These are phyloP conservation scores for Cyaniris semiargus DNA, from an alignment of 2,888 invertebrate species.

Conservation along the genomic window DNA sequence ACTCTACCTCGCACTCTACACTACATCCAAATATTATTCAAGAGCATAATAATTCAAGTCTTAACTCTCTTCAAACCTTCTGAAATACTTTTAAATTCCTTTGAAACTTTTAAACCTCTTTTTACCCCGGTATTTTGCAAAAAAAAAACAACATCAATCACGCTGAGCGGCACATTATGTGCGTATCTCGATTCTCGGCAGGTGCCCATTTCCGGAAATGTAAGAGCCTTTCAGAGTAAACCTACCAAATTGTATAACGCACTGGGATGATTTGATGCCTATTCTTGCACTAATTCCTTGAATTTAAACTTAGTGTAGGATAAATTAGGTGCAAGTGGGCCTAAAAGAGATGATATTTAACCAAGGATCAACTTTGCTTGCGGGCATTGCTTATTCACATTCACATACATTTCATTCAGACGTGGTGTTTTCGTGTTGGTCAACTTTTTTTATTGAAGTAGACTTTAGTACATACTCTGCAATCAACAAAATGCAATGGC, in stretches of 20 bases:
- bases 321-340: too few relatives aligned
- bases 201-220: conserved; percentile 7
- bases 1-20: too few relatives aligned
- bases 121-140: not conserved
- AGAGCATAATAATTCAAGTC: not conserved
- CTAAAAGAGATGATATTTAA: too few relatives aligned
- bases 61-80: too few relatives aligned
- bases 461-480: too few relatives aligned
- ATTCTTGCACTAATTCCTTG: not conserved
- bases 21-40: too few relatives aligned
- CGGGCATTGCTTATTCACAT: too few relatives aligned
- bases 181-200: conserved; percentile 3
- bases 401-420: too few relatives aligned
- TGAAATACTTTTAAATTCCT: not conserved
- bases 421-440: too few relatives aligned
- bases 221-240: not conserved
- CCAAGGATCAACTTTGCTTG: too few relatives aligned
- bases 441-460: too few relatives aligned
- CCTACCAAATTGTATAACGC: not conserved
- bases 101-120: not conserved
- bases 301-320: not conserved
- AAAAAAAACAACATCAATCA: conserved; percentile 8
- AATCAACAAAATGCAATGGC: too few relatives aligned
- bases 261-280: not conserved
- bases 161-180: not conserved